phyloP scores from a whole-genome alignment of 2,888 invertebrate species.

The Standfussiana lucernea region DNA sequence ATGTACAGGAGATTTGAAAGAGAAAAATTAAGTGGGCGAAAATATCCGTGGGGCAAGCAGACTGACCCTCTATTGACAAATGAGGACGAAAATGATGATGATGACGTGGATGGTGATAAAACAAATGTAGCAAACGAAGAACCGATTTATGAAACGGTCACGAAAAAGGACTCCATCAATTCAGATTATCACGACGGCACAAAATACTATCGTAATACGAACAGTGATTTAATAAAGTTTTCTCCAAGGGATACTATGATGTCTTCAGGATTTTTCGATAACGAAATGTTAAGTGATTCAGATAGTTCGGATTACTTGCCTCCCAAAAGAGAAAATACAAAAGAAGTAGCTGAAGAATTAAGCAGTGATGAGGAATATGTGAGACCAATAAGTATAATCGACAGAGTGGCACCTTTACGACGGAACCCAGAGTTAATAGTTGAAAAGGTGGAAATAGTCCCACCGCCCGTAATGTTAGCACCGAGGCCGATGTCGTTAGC shows the following conservation, averaged over 20 bases:
- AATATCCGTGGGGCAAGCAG: slow-evolving; percentile 93
- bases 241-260: slow-evolving; percentile 77
- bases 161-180: slow-evolving; percentile 70
- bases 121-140: slow-evolving; percentile 68
- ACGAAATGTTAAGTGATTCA: slow-evolving; percentile 74
- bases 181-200: slow-evolving; percentile 65
- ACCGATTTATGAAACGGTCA: slow-evolving; percentile 78
- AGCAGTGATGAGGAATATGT: slow-evolving; percentile 85
- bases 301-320: slow-evolving; percentile 83
- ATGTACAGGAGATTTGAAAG: slow-evolving; percentile 94
- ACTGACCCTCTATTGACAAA: slow-evolving; percentile 67
- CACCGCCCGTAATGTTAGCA: slow-evolving; percentile 87
- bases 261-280: slow-evolving; percentile 76
- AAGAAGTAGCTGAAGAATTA: slow-evolving; percentile 62
- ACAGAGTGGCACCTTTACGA: slow-evolving; percentile 82
- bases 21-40: slow-evolving; percentile 93
- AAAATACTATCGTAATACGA: slow-evolving; percentile 63
- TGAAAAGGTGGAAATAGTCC: slow-evolving; percentile 85
- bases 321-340: slow-evolving; percentile 56
- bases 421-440: slow-evolving; percentile 80
- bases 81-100: slow-evolving; percentile 73
- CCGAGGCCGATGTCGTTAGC: slow-evolving; percentile 85
- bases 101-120: slow-evolving; percentile 59
- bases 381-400: slow-evolving; percentile 83
- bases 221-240: slow-evolving; percentile 85